Evolutionary conservation across 1,140 invertebrate genomes (phyloP), one percentile per base, ranked within the genome.

Genomic region (Grapholita molesta): DNA sequence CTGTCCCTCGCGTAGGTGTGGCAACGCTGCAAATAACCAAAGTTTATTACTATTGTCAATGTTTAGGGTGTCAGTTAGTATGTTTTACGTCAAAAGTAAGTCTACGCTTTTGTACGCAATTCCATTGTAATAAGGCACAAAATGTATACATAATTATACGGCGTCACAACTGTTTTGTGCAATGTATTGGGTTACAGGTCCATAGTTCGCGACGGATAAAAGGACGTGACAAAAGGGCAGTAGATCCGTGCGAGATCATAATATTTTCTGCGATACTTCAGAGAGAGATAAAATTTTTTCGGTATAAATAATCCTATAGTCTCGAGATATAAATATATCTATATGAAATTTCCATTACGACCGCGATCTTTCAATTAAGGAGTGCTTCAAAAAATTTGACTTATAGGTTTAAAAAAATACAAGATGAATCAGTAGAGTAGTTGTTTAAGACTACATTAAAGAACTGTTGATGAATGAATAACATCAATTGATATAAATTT

Each of bases 51-150:
- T 28, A 61, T 30, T 61, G 55, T 28, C 55, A 61, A 61, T 30
- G 55, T 61, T 61, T 61, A 61, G 55, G 55, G 55, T 61, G 25
- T 61, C 24, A 30, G 28, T 61, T 61, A 61, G 55, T 21, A 21
- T 7, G 18, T 15, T 48, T 0, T 5, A 21, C 18, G 18, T 48
- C 42, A 48, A 48, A 21, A 3, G 7, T 21, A 48, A 3, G 2
- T 48, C 18, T 21, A 18, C 18, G 21, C n/a, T 48, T 21, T 48
- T 48, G 42, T 18, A 48, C 42, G 6, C 21, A 21, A 48, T 15
- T 5, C 12, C 42, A 48, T 48, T 48, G 15, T 48, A 21, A 48
- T 21, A 48, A 21, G 42, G 18, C 21, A 1, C n/a, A 15, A 42
- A 42, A n/a, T n/a, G 38, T 1, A 48, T 21, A 21, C 5, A 38